phyloP scores from a whole-genome alignment of 2,113 vertebrate genomes.

The Brienomyrus brachyistius region DNA sequence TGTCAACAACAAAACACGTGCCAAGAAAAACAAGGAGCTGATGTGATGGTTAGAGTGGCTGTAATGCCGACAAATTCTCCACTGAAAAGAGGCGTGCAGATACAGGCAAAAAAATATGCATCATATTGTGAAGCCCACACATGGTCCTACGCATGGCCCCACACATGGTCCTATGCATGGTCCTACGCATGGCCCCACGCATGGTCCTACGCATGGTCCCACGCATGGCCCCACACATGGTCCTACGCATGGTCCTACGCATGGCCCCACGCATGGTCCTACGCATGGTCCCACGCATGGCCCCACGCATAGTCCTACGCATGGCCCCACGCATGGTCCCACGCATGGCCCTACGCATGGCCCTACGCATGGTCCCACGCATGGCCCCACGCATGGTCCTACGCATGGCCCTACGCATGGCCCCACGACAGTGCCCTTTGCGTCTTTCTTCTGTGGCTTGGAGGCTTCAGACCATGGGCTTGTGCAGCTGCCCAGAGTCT shows the following conservation, averaged over 20 bases:
- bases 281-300: too few relatives aligned
- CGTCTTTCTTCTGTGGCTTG: not conserved
- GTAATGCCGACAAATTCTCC: not conserved
- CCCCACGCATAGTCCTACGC: not conserved
- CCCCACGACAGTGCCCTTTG: not conserved
- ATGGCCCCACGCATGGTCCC: too few relatives aligned
- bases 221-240: not conserved
- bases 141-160: not conserved
- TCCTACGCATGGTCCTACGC: too few relatives aligned
- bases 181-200: not conserved
- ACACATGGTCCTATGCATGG: not conserved
- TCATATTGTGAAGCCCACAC: not conserved
- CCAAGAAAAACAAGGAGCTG: slow-evolving; percentile 3
- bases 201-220: not conserved
- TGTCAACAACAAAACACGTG: not conserved
- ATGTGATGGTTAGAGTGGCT: not conserved
- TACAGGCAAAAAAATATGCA: not conserved
- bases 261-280: not conserved
- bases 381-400: not conserved
- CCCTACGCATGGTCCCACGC: too few relatives aligned
- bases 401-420: not conserved
- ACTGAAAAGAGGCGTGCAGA: not conserved
- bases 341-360: not conserved
- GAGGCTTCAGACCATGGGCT: not conserved
- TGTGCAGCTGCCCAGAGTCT: not conserved